Base-by-base conservation (phyloP, 2,888 invertebrate species). In the Stictocephala bisonia region DNA sequence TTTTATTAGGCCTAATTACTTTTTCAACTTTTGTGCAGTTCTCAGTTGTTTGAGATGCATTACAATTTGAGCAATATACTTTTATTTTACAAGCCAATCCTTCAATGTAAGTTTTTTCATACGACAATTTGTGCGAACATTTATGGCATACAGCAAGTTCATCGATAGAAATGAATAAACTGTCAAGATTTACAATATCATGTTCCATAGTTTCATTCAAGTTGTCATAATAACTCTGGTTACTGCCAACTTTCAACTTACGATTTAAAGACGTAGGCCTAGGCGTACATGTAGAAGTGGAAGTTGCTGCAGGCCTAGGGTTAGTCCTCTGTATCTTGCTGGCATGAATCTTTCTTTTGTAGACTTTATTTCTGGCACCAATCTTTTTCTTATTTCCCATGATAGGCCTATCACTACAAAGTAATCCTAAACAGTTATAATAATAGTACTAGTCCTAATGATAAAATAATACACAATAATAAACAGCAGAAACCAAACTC, bases 151-250 rank as follows among this genome's bases (percentile, higher is more conserved):
- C 60, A 13, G 71, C 60, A 29, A 71, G 22, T 13, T 71, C 50
- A 48, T 18, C 22, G 13, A 71, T 26, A 27, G 31, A 26, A 27
- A 15, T 60, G 18, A 31, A 31, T 26, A 71, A 29, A 18, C 22
- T 18, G 50, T 71, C 31, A 27, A 71, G 18, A 27, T 71, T 48
- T 22, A 71, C 48, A 40, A 71, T 71, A 18, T 71, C 71, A 71
- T 71, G 60, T 64, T 71, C 31, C 18, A 71, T 20, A 41, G 18
- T 29, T 15, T 71, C 20, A 3, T 1, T 20, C 22, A 27, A 48
- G 29, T 44, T 41, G 60, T 41, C 29, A 71, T 64, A 71, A 56
- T 60, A 71, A 31, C 35, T 44, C 20, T 60, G 60, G 40, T 71
- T 60, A 22, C 41, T 15, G 22, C 18, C 48, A 20, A 71, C 40